Conservation (phyloP, 1,140 invertebrate genomes). For the Trachymyrmex cornetzi region DNA sequence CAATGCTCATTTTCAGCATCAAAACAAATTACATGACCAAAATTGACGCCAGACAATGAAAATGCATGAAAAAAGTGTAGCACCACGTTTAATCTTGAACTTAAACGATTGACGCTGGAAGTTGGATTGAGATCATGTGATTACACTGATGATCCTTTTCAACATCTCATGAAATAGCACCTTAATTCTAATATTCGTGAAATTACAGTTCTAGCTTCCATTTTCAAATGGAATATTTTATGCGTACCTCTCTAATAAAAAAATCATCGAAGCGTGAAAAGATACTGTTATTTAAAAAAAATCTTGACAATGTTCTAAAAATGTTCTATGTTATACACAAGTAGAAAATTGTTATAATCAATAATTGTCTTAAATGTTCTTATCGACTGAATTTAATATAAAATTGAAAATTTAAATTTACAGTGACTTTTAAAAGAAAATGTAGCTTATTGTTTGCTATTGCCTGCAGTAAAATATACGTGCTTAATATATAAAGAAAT, state of each 20-base stretch:
- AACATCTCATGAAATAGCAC: no score
- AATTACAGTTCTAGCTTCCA: neutral
- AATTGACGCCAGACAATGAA: no score
- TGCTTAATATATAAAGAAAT: neutral
- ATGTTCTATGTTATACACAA: neutral
- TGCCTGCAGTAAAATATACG: neutral
- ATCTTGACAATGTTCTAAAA: neutral
- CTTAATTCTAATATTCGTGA: neutral
- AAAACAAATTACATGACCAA: no score
- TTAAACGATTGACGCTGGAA: no score
- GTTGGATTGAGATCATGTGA: no score
- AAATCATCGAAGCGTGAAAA: constrained; percentile 4
- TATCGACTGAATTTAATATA: neutral
- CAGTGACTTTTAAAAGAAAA: neutral
- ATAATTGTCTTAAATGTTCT: neutral
- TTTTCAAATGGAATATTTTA: neutral
- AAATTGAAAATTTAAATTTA: neutral
- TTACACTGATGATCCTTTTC: no score
- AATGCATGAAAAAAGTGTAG: no score
- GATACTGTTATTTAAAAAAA: neutral
- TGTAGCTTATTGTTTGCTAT: neutral
- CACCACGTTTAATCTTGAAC: no score
- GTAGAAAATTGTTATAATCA: neutral
- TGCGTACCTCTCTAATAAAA: neutral
- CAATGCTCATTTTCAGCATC: no score